Percentiles rank a stretch among this genome's conserved stretches.
These are phyloP conservation scores for Drosophila repleta DNA, from an alignment of 1,140 invertebrate species.

Conservation along the genomic window DNA sequence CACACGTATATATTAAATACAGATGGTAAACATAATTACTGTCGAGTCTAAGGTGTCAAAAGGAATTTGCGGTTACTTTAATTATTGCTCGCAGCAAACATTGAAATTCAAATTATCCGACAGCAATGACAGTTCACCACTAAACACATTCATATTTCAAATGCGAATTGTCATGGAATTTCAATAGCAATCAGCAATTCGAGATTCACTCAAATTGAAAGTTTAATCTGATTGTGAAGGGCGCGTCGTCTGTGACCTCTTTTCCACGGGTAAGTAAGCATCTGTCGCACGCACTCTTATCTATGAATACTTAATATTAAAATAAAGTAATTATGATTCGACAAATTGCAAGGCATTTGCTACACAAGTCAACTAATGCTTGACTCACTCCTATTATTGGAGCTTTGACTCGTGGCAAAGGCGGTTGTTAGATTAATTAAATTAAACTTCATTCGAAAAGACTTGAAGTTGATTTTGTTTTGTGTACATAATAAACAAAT, in stretches of 20 bases:
- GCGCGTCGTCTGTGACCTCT: neutral
- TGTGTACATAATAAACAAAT: no score
- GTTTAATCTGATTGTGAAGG: neutral
- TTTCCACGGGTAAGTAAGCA: neutral
- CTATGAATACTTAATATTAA: conserved; percentile 11
- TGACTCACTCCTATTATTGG: no score
- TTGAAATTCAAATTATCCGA: conserved; percentile 11
- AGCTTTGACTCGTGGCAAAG: no score
- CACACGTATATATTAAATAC: neutral
- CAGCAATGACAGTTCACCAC: conserved; percentile 9
- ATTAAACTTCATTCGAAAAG: no score
- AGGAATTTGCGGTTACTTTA: conserved; percentile 35
- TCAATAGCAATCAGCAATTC: conserved; percentile 3
- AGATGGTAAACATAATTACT: conserved; percentile 33
- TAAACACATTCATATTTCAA: conserved; percentile 25
- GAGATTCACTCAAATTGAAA: conserved; percentile 1
- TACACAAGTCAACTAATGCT: no score
- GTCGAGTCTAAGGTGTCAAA: conserved; percentile 37
- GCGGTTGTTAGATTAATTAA: no score
- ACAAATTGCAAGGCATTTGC: no score
- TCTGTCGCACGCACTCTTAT: neutral
- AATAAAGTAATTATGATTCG: conserved; percentile 1
- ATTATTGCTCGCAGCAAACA: conserved; percentile 12
- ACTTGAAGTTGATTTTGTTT: no score
- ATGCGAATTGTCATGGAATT: conserved; percentile 4